Evolutionary conservation across 92 coral and sea anemone species (phyloP), one percentile per base, ranked within the genome.

Genomic region (Pocillopora meandrina): DNA sequence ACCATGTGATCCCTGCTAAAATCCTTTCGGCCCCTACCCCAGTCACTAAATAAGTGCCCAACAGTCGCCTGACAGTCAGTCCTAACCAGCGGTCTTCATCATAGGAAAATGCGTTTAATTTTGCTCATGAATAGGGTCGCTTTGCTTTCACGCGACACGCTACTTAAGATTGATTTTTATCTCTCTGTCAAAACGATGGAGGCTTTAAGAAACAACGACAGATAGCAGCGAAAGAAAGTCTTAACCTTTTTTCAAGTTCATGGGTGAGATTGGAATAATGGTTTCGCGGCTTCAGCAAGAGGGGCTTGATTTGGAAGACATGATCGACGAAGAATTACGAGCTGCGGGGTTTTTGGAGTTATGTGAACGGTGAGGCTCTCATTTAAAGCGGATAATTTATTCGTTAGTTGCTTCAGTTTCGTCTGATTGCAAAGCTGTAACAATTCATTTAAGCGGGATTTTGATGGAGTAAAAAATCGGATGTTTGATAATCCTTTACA

Each of bases 211-310:
- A 58, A 17, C 77, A 23, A 58, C 9, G 13, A 23, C 16, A 81
- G 70, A 19, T 60, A 71, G 58, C 62, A 58, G 68, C 33, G 18
- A 34, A 23, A 57, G n/a, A n/a, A 55, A 58, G 64, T 1, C 19
- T 15, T 56, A n/a, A 66, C 56, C 77, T 33, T 81, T 81, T n/a
- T 58, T 10, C 59, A 33, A 83, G 84, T 91, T 91, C 88, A 94
- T 94, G 98, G 98, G 98, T 93, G 98, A 94, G 87, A 94, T 94
- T 56, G 98, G 98, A 74, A 86, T 89, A 10, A 94, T 94, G 95
- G 87, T 92, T 83, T 91, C 95, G 35, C 81, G 98, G 88, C 83
- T 94, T 70, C 93, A 94, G 71, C 83, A 94, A 59, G 98, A 89
- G 83, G 95, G 95, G 33, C 77, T 89, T 59, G 93, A 90, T 84